Evolutionary conservation across 2,113 vertebrate genomes (phyloP).

Genomic region (Prunella fulvescens): DNA sequence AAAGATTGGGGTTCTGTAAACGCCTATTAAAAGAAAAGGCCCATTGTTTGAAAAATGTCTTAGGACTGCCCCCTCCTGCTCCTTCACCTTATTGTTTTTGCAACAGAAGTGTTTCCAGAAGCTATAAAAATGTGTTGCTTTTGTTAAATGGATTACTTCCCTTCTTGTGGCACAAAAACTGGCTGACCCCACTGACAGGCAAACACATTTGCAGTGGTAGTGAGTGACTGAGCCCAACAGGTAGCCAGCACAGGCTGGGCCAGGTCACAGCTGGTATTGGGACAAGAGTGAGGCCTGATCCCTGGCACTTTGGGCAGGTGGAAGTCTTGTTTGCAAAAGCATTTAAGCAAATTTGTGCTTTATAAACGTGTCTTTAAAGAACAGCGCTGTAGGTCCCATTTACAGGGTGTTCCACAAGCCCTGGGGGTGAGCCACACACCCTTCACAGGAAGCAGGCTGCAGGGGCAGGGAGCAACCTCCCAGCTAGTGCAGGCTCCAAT

Average conservation of each 20-base stretch:
- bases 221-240: not conserved
- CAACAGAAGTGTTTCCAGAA: slow-evolving; percentile 25
- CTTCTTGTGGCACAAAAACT: not conserved
- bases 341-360: not conserved
- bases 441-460: not conserved
- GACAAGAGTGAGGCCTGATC: not conserved
- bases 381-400: not conserved
- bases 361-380: not conserved
- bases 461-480: not conserved
- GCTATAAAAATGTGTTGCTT: not conserved
- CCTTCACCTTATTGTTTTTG: not conserved
- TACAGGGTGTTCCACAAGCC: not conserved
- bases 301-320: not conserved
- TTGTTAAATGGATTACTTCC: slow-evolving; percentile 18
- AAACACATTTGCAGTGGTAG: not conserved
- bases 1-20: not conserved
- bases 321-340: not conserved
- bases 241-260: not conserved
- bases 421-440: not conserved
- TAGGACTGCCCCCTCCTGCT: not conserved
- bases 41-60: not conserved
- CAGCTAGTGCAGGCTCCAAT: fast-evolving
- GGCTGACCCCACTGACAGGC: not conserved
- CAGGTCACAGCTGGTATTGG: not conserved
- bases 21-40: not conserved